Evolutionary conservation across 1,140 invertebrate species (phyloP), one percentile per base, ranked within the genome.

Genomic region (Brachystomella parvula): DNA sequence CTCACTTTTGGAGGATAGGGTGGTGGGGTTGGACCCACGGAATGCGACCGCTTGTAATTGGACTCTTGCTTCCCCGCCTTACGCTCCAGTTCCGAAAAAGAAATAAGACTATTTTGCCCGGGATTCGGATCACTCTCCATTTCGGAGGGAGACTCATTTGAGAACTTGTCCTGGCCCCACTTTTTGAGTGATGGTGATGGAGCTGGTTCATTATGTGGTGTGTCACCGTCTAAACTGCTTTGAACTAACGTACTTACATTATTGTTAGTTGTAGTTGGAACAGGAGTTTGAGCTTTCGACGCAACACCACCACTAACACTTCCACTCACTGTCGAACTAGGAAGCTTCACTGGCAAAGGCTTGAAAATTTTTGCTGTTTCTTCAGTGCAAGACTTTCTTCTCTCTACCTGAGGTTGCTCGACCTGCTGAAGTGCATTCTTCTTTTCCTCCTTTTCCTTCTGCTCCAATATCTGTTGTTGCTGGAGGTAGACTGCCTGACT

Each of bases 361-460:
- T 53, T 53, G 49, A 53, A 9, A 26, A 53, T 53, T 24, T 53
- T 53, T 53, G 49, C 49, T 12, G 39, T 26, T 6, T 53, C 49
- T 6, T 53, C 49, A 15, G 49, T 53, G 49, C 24, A 53, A 6
- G 49, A 53, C 24, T 53, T 53, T 24, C 49, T 12, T 9, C 35
- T 6, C 35, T 39, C 35, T 24, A 12, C 21, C 6, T 53, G 49
- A 19, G 3, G 57, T 17, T 59, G 19, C 2, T 61, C 24, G 64
- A 39, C 1, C 15, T 32, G 17, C 39, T 47, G 39, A 28, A 6
- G 44, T 3, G 24, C n/a, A 21, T 19, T 2, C 30, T 53, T 12
- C 35, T 39, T 12, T 19, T 19, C 12, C 24, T 53, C 12, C 12
- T 17, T 53, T 53, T 53, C 9, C 15, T 53, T 12, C 21, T 53